These are phyloP conservation scores for Channa maculata DNA, from an alignment of 2,113 vertebrate genomes.

Conservation along the genomic window DNA sequence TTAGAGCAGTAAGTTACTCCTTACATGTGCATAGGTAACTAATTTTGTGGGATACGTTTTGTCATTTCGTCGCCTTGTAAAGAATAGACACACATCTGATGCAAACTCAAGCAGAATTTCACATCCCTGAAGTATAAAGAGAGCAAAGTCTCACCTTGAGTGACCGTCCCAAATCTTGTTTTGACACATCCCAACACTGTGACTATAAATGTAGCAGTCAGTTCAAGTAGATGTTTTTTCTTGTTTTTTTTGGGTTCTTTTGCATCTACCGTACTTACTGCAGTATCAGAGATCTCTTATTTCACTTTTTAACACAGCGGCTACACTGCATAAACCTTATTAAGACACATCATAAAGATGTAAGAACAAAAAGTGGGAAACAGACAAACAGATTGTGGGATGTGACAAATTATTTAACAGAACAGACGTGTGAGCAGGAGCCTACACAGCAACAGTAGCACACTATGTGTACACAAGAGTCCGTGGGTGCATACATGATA, in stretches of 20 bases:
- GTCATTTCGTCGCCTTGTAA: neutral
- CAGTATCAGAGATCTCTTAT: neutral
- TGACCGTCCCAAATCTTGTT: conserved; percentile 29
- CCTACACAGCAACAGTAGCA: neutral
- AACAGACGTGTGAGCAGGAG: neutral
- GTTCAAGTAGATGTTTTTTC: neutral
- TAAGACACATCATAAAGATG: neutral
- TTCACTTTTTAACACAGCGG: neutral
- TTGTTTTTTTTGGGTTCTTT: conserved; percentile 1
- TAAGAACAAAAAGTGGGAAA: neutral
- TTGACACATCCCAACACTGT: conserved; percentile 10
- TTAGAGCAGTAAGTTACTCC: no score
- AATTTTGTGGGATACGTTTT: no score
- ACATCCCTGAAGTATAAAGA: conserved; percentile 11
- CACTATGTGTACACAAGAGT: neutral
- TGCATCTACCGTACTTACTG: neutral
- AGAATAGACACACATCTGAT: neutral
- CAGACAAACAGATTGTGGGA: neutral
- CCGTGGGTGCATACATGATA: neutral
- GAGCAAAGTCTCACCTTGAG: conserved; percentile 27
- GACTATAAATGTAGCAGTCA: conserved; percentile 19
- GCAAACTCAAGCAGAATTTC: conserved; percentile 11
- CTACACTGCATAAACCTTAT: no score
- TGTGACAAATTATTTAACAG: neutral
- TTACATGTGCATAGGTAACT: no score